Base-by-base conservation (phyloP, 1,140 invertebrate species). In the Diorhabda elongata region DNA sequence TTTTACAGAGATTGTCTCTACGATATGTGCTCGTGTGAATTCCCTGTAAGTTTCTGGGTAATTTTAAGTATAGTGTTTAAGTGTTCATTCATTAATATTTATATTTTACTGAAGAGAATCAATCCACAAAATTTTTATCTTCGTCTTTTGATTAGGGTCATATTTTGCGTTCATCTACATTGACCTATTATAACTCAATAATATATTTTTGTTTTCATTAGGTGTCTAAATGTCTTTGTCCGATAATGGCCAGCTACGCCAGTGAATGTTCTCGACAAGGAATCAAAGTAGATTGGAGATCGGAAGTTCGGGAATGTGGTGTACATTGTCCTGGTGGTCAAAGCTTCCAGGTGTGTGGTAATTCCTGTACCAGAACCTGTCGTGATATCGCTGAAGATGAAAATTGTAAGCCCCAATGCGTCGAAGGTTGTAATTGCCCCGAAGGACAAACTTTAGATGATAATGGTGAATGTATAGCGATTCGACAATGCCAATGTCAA, bases 371-470 rank as follows among this genome's bases (percentile, higher is more conserved):
- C 2, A 83, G 89, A 11, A 89, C 88, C 41, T 95, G 93, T 74
- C 75, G 83, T 3, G 90, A 92, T 79, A 80, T 92, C 42, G 79
- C 84, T 3, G 79, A 76, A 41, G 77, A 81, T 58, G 76, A 81
- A 2, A 73, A 80, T 44, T 92, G 91, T 78, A 82, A 81, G 58
- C 83, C 85, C 9, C 83, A 82, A 47, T 96, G 94, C 76, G 90
- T 94, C 1, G 94, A 96, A 79, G 94, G 94, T 2, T 96, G 94
- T 80, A 91, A 92, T 69, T 97, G 94, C 79, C 91, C 93, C 0
- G 81, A 84, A 59, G 93, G 92, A 11, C 84, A 90, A 78, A 88
- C 92, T 11, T 62, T 2, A 42, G 86, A 91, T 69, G 83, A 86
- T 5, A 81, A 84, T 8, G 90, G 90, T 6, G 85, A 90, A 62